These are phyloP conservation scores for Conus ventricosus DNA, from an alignment of 1,140 invertebrate genomes.

Conservation along the genomic window DNA sequence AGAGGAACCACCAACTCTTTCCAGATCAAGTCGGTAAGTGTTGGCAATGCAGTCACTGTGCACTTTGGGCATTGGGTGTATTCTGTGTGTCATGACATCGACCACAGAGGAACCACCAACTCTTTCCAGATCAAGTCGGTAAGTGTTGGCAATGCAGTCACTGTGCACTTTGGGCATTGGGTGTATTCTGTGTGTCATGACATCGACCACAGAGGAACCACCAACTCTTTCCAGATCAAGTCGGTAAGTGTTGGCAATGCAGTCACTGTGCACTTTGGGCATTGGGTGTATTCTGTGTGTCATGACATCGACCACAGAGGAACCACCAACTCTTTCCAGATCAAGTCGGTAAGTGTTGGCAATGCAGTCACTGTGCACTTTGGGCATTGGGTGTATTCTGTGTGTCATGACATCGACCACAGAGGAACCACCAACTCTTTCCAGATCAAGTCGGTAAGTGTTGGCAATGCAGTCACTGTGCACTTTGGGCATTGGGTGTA, in stretches of 20 bases:
- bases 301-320: conserved; percentile 94
- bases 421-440: conserved; percentile 97
- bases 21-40: conserved; percentile 81
- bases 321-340: conserved; percentile 97
- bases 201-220: conserved; percentile 92
- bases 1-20: conserved; percentile 97
- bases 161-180: conserved; percentile 68
- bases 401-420: conserved; percentile 96
- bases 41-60: too few species aligned
- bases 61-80: conserved; percentile 79
- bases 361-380: not conserved
- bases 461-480: too few species aligned
- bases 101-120: conserved; percentile 96
- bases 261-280: not conserved
- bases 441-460: conserved; percentile 81
- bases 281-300: conserved; percentile 92
- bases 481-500: conserved; percentile 79
- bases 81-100: conserved; percentile 96
- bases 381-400: conserved; percentile 85
- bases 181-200: conserved; percentile 98
- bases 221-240: conserved; percentile 93
- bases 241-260: conserved; percentile 77
- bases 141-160: too few species aligned
- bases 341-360: conserved; percentile 78
- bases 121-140: conserved; percentile 88